phyloP scores from a whole-genome alignment of 2,113 vertebrate species.

The Protobothrops flavoviridis region DNA sequence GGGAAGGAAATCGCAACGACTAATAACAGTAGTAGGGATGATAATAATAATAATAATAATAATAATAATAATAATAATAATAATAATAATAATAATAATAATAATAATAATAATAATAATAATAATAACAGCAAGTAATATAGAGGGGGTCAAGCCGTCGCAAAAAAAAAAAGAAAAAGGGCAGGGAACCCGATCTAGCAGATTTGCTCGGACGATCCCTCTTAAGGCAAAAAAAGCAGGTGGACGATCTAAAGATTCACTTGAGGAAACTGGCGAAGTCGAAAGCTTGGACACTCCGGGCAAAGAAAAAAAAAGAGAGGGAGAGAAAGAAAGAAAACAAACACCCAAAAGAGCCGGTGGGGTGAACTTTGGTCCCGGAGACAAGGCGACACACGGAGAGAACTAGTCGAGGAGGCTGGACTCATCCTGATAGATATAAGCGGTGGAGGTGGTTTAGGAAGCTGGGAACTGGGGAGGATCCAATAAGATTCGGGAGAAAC shows the following conservation, averaged over 20 bases:
- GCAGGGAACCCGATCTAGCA: background rate
- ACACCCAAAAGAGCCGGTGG: background rate
- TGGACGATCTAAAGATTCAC: conserved; percentile 8
- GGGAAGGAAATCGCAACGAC: background rate
- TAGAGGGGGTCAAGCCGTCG: background rate
- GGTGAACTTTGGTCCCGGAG: background rate
- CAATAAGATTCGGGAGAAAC: conserved; percentile 37
- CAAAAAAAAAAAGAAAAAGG: background rate
- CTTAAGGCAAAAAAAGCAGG: conserved; percentile 21
- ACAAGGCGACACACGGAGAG: background rate
- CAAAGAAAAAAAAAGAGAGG: background rate
- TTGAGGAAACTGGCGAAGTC: background rate
- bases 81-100: too few relatives aligned
- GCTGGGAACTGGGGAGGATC: conserved; percentile 33
- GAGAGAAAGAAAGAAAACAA: background rate
- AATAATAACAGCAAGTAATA: background rate
- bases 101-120: too few relatives aligned
- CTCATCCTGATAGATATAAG: conserved; percentile 36
- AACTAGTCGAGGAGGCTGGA: conserved; percentile 24
- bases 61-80: too few relatives aligned
- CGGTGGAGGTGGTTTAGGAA: conserved; percentile 30
- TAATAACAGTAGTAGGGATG: background rate
- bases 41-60: too few relatives aligned
- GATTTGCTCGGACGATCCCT: conserved; percentile 14
- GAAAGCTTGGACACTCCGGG: background rate